A percentile compares a stretch with the other conserved stretches of the same genome.
These are phyloP conservation scores for Myiagra hebetior DNA, from an alignment of 2,113 vertebrate genomes.

Conservation along the genomic window DNA sequence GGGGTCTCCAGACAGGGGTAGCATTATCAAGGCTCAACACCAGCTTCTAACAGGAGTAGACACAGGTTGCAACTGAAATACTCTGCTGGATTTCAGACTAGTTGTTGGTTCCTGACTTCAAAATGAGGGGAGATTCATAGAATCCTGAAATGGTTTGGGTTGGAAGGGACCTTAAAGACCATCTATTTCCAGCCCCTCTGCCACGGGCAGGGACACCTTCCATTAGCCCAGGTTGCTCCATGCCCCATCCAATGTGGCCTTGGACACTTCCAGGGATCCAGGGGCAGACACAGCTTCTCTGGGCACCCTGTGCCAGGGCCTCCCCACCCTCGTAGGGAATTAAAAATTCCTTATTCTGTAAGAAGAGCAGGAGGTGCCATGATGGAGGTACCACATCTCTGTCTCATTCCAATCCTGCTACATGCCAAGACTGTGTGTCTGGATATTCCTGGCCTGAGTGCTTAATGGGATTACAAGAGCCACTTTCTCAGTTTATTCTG, in stretches of 20 bases:
- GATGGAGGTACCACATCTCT: not conserved
- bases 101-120: not conserved
- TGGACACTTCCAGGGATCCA: not conserved
- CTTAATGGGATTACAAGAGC: not conserved
- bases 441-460: not conserved
- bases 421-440: not conserved
- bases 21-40: not conserved
- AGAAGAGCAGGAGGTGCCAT: not conserved
- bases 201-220: not conserved
- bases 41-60: not conserved
- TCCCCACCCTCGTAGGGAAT: rapidly evolving
- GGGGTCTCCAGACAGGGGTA: not conserved
- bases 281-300: not conserved
- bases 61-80: not conserved
- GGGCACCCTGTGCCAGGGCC: not conserved
- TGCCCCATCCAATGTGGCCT: rapidly evolving
- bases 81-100: not conserved
- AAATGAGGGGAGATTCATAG: not conserved
- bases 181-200: not conserved
- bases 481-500: not conserved
- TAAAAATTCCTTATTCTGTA: not conserved
- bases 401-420: not conserved
- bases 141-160: not conserved
- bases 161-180: not conserved
- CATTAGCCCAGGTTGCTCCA: rapidly evolving